Percentiles rank a stretch among this genome's conserved stretches.
These are phyloP conservation scores for Channallabes apus DNA, from an alignment of 2,797 vertebrate species.

Conservation along the genomic window DNA sequence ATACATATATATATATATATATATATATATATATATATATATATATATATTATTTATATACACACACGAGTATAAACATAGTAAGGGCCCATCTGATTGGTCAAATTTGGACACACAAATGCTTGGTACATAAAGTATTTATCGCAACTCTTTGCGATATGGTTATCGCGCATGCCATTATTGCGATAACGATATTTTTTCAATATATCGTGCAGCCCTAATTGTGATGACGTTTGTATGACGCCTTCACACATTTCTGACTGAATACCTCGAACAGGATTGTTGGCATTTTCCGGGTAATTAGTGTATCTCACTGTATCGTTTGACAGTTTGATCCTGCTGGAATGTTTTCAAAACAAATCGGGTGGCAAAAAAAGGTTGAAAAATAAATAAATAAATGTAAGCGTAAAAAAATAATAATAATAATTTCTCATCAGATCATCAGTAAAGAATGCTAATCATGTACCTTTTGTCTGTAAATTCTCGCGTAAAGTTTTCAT, in stretches of 20 bases:
- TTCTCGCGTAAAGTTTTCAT: background rate
- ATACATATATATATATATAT: no score
- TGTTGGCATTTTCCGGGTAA: background rate
- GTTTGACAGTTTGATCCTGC: background rate
- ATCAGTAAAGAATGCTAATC: background rate
- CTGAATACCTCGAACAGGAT: background rate
- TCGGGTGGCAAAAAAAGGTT: background rate
- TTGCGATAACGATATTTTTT: no score
- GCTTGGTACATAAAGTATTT: no score
- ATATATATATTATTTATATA: no score
- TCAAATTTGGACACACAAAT: no score
- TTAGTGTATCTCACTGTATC: background rate
- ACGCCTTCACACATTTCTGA: background rate
- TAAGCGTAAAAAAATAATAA: background rate
- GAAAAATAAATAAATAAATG: background rate
- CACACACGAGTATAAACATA: no score
- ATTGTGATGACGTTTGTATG: background rate
- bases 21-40: no score
- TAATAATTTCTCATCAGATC: background rate
- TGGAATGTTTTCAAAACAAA: background rate
- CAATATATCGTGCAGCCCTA: no score
- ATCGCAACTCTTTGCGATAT: no score
- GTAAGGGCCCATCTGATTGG: no score
- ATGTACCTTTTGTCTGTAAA: background rate
- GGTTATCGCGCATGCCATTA: no score